Conservation (phyloP, 2,113 vertebrate species). For the Synchiropus splendidus region DNA sequence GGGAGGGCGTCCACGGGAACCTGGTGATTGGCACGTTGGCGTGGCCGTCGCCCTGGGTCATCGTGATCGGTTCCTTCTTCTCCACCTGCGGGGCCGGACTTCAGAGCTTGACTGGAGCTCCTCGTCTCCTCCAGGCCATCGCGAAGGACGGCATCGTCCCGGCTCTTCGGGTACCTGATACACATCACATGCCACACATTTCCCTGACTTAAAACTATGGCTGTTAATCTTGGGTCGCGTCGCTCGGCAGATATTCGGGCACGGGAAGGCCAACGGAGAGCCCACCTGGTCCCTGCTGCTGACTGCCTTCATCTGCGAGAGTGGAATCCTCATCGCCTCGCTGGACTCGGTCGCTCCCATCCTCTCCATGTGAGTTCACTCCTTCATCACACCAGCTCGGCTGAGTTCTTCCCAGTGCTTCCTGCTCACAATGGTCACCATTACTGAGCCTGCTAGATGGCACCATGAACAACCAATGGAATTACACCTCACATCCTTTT, state of each 20-base stretch:
- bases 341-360: conserved; percentile 93
- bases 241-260: conserved; percentile 85
- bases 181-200: too few species aligned
- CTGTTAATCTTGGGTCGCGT: conserved; percentile 5
- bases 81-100: conserved; percentile 93
- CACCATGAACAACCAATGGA: too few species aligned
- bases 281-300: conserved; percentile 95
- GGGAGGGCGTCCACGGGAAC: conserved; percentile 90
- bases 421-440: too few species aligned
- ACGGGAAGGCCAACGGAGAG: conserved; percentile 94
- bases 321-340: conserved; percentile 93
- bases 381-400: not conserved
- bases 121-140: conserved; percentile 91
- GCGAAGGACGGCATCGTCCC: conserved; percentile 89
- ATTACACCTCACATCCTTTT: too few species aligned
- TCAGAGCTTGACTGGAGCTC: conserved; percentile 91
- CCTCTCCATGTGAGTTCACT: conserved; percentile 88
- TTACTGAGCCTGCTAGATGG: too few species aligned
- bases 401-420: not conserved
- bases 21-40: conserved; percentile 91
- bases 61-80: conserved; percentile 95
- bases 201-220: not conserved
- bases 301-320: conserved; percentile 94
- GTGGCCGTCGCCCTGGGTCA: conserved; percentile 95
- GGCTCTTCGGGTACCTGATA: conserved; percentile 75